phyloP scores from a whole-genome alignment of 2,113 vertebrate genomes.

The Erpornis zantholeuca region DNA sequence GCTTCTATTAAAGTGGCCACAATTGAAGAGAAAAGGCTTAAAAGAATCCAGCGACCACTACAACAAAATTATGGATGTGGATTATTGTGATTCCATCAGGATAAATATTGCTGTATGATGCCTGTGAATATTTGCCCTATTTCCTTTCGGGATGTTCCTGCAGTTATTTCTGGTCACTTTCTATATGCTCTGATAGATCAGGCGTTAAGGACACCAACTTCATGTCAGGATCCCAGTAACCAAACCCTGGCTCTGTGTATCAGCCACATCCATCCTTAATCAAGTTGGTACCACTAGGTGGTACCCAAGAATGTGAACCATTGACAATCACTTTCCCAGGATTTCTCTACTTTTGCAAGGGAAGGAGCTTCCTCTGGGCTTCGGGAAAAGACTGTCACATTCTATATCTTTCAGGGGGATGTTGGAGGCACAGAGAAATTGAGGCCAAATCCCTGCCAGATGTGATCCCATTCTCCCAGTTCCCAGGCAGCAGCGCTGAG shows the following conservation, averaged over 20 bases:
- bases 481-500: neutral
- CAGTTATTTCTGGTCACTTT: neutral
- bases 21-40: neutral
- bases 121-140: neutral
- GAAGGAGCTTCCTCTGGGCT: neutral
- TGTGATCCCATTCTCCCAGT: neutral
- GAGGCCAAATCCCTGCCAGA: neutral
- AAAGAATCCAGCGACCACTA: accelerated
- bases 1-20: neutral
- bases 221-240: neutral
- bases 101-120: neutral
- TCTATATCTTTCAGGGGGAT: neutral
- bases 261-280: neutral
- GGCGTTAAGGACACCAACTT: neutral
- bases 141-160: neutral
- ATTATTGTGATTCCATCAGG: neutral
- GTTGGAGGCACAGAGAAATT: neutral
- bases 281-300: slow-evolving; percentile 41
- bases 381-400: neutral
- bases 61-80: neutral
- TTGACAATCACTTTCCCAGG: neutral
- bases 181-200: neutral
- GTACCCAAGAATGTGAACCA: slow-evolving; percentile 56
- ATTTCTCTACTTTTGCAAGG: neutral
- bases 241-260: neutral